A percentile compares a stretch with the other conserved stretches of the same genome.
Conservation (phyloP, 1,140 invertebrate species). For the Andrena cerasifolii region DNA sequence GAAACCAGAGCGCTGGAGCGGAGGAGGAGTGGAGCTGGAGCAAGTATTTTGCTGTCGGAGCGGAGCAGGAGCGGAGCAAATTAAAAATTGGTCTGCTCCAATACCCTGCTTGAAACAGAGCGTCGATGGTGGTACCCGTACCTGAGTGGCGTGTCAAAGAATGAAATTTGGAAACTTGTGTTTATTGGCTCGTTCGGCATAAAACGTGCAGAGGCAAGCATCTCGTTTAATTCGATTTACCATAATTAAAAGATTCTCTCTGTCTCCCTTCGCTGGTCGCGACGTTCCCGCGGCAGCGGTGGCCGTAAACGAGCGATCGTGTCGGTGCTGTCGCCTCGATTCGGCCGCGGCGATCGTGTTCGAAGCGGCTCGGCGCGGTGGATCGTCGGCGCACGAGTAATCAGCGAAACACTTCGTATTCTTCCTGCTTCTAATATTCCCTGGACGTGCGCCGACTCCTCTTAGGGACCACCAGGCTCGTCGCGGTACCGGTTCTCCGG, state of each 20-base stretch:
- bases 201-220: too few species aligned
- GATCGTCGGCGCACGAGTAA: conserved; percentile 51
- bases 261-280: not conserved
- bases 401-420: conserved; percentile 64
- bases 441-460: conserved; percentile 67
- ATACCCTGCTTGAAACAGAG: too few species aligned
- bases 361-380: not conserved
- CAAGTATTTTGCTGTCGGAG: too few species aligned
- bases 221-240: too few species aligned
- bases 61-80: too few species aligned
- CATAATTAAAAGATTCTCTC: conserved; percentile 42
- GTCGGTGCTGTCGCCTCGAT: conserved; percentile 3
- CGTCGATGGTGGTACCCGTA: too few species aligned
- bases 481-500: conserved; percentile 66
- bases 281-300: not conserved
- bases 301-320: conserved; percentile 36
- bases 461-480: conserved; percentile 68
- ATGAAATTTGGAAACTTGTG: too few species aligned
- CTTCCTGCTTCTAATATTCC: conserved; percentile 69
- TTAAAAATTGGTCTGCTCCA: too few species aligned
- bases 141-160: too few species aligned
- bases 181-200: too few species aligned
- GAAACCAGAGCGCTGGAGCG: too few species aligned
- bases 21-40: too few species aligned
- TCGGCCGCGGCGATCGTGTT: conserved; percentile 29